Percentiles rank a stretch among this genome's conserved stretches.
Evolutionary conservation across 2,113 vertebrate genomes (phyloP).

Genomic region (Cottus gobio): DNA sequence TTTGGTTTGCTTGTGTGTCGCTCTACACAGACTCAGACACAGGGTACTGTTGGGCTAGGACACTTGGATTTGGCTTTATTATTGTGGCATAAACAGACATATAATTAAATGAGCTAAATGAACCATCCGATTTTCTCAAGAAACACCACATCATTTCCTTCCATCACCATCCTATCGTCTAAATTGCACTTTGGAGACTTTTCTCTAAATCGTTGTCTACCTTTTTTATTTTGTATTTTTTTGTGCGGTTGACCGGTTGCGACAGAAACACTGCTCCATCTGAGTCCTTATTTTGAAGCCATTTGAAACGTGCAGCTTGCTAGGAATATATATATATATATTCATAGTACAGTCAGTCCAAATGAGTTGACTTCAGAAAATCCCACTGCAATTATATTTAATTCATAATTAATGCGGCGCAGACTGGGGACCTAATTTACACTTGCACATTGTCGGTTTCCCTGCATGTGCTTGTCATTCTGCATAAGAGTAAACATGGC

Average conservation of each 20-base stretch:
- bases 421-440: constrained; percentile 85
- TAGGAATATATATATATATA: constrained; percentile 74
- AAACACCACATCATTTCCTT: constrained; percentile 2
- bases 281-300: constrained; percentile 46
- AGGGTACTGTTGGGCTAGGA: constrained; percentile 3
- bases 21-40: not conserved
- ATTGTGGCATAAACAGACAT: constrained; percentile 24
- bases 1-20: constrained; percentile 20
- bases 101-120: constrained; percentile 25
- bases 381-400: constrained; percentile 82
- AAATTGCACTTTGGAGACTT: not conserved
- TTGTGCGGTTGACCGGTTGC: constrained; percentile 27
- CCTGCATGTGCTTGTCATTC: constrained; percentile 82
- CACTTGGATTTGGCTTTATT: constrained; percentile 33
- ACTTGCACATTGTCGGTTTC: constrained; percentile 81
- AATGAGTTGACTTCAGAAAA: constrained; percentile 80
- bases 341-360: constrained; percentile 77
- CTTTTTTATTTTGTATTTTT: constrained; percentile 24
- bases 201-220: constrained; percentile 20
- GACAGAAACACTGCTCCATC: constrained; percentile 12
- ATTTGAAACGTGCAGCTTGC: constrained; percentile 57
- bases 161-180: not conserved
- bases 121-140: constrained; percentile 1
- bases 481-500: constrained; percentile 79
- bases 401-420: constrained; percentile 84